Evolutionary conservation across 2,113 vertebrate genomes (phyloP).

Genomic region (Gobiocypris rarus): DNA sequence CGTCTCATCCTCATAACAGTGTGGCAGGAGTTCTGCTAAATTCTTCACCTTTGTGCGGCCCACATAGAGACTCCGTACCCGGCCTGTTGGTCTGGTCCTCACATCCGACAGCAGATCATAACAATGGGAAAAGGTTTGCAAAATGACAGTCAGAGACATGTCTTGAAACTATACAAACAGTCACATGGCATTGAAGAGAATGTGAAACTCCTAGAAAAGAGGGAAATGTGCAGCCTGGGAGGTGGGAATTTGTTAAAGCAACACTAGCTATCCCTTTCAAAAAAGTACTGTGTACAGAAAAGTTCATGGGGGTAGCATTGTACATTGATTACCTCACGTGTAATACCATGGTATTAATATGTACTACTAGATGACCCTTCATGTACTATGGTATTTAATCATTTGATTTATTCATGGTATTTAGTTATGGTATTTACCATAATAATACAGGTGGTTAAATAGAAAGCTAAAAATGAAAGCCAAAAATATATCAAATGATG

Average conservation of each 20-base stretch:
- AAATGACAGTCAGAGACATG: background rate
- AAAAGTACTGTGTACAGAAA: background rate
- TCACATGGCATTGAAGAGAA: conserved; percentile 15
- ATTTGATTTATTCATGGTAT: no score
- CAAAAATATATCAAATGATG: background rate
- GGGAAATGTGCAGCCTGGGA: background rate
- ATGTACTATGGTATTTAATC: background rate
- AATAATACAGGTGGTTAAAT: no score
- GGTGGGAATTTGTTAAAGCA: background rate
- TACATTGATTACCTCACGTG: background rate
- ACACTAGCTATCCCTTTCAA: background rate
- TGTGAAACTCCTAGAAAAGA: background rate
- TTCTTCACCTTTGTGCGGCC: conserved; percentile 40
- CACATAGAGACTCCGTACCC: conserved; percentile 37
- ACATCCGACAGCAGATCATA: conserved; percentile 41
- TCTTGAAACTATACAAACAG: conserved; percentile 48
- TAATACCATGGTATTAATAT: background rate
- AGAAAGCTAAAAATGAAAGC: no score
- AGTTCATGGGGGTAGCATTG: background rate
- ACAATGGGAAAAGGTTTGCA: conserved; percentile 26
- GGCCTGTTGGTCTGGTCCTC: conserved; percentile 47
- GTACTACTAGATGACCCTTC: background rate
- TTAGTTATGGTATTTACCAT: no score
- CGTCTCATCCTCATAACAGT: conserved; percentile 41
- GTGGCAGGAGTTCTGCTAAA: conserved; percentile 55